phyloP scores from a whole-genome alignment of 2,888 invertebrate genomes.

The Lobophora halterata region DNA sequence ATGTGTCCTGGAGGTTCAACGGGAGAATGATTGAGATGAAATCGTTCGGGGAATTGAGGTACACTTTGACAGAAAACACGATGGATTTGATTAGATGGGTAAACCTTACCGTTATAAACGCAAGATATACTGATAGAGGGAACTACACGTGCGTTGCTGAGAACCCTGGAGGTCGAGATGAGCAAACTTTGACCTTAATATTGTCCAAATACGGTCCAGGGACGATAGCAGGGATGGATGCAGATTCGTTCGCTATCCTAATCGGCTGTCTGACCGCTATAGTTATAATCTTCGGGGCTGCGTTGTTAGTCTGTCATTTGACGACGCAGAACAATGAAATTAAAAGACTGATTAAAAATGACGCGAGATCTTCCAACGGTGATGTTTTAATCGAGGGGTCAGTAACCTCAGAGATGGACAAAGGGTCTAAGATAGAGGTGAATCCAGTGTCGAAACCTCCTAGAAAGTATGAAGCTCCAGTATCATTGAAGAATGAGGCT shows the following conservation, averaged over 20 bases:
- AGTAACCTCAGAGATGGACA: constrained; percentile 88
- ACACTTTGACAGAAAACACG: constrained; percentile 66
- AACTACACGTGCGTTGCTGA: constrained; percentile 90
- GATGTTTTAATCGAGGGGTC: constrained; percentile 86
- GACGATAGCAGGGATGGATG: constrained; percentile 68
- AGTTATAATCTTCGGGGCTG: constrained; percentile 70
- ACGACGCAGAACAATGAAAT: constrained; percentile 73
- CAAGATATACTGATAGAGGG: constrained; percentile 84
- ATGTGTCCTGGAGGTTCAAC: constrained; percentile 87
- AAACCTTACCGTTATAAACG: constrained; percentile 85
- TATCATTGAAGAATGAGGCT: constrained; percentile 82
- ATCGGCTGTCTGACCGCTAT: constrained; percentile 71
- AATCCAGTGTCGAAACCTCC: constrained; percentile 92
- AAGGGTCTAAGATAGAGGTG: constrained; percentile 88
- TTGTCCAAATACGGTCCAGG: constrained; percentile 69
- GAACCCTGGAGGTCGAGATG: constrained; percentile 90
- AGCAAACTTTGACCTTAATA: constrained; percentile 86
- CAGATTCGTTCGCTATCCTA: constrained; percentile 77
- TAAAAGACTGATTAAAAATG: constrained; percentile 82
- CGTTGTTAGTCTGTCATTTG: constrained; percentile 77
- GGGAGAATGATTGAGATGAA: constrained; percentile 80
- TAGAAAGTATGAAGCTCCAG: constrained; percentile 85
- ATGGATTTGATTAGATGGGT: constrained; percentile 81
- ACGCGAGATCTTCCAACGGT: constrained; percentile 82
- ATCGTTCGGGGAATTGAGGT: constrained; percentile 74